Base-by-base conservation (phyloP, 2,888 invertebrate genomes). In the Notodonta ziczac region DNA sequence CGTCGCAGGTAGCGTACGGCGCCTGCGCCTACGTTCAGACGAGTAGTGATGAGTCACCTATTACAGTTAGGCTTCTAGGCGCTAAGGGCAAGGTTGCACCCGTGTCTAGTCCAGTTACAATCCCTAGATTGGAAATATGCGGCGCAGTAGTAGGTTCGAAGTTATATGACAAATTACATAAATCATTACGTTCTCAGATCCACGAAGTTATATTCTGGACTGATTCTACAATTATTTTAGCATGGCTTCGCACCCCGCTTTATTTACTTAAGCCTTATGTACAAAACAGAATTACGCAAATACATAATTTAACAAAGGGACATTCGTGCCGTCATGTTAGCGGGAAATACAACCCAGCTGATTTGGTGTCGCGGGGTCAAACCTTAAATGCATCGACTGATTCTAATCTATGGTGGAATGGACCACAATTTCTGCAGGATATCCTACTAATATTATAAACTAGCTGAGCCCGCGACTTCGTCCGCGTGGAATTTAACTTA, bases 31-130 rank as follows among this genome's bases (percentile, higher is more conserved):
- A 74, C 59, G 16, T 76, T 9, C 63, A 67, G 12, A 61, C 61
- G 9, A 16, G 3, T 9, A 13, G 13, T 46, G 16, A 56, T 10
- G 35, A 16, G 5, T 50, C 51, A n/a, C 10, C 46, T 32, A 56
- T 73, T 6, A 55, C 57, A 6, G 59, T 71, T 2, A 59, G 63
- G 1, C 60, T 79, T 14, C 50, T 78, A 16, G 65, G 67, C 53
- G 63, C 75, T 2, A 81, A 79, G 58, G 59, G 69, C 12, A 70
- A 69, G 44, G 70, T 78, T 5, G 74, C 77, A 7, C 73, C 77
- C 0, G n/a, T 66, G 35, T 35, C 35, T 0, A 76, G 72, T 42
- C 57, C 61, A 32, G 56, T 51, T 9, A 51, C 8, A 9, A 51
- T 51, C 6, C 51, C 51, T 9, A 51, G 74, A 16, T 59, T 78